Evolutionary conservation across 2,113 vertebrate species (phyloP).

Genomic region (Nycticorax nycticorax): DNA sequence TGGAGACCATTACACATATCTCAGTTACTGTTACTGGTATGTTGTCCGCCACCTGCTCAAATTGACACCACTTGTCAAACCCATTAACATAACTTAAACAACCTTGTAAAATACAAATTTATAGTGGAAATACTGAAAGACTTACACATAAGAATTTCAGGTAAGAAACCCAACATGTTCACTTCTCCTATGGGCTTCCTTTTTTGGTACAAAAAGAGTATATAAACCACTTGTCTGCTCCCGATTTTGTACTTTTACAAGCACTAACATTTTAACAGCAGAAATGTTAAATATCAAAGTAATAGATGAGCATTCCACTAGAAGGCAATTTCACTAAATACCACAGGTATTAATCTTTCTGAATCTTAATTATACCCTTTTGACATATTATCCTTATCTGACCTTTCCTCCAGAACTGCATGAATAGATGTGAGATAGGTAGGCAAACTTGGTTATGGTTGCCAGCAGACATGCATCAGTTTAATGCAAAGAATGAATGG

Average conservation of each 20-base stretch:
- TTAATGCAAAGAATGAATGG: background rate
- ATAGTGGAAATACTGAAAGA: background rate
- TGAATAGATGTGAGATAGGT: slow-evolving; percentile 39
- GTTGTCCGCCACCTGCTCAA: background rate
- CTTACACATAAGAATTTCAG: background rate
- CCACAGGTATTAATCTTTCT: slow-evolving; percentile 83
- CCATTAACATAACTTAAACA: background rate
- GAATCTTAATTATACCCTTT: slow-evolving; percentile 82
- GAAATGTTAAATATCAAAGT: slow-evolving; percentile 83
- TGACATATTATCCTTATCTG: slow-evolving; percentile 77
- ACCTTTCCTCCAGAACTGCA: slow-evolving; percentile 75
- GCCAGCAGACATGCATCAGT: background rate
- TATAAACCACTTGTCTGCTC: slow-evolving; percentile 51
- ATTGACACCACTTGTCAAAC: background rate
- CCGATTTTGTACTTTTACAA: slow-evolving; percentile 58
- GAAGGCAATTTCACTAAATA: slow-evolving; percentile 85
- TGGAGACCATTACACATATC: background rate
- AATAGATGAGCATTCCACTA: slow-evolving; percentile 80
- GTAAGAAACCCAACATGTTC: background rate
- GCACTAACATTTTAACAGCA: slow-evolving; percentile 81
- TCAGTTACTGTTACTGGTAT: background rate
- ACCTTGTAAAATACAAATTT: background rate
- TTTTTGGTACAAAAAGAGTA: slow-evolving; percentile 12
- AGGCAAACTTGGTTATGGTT: background rate
- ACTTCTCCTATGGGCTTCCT: background rate